Base-by-base conservation (phyloP, 2,888 invertebrate genomes). In the Galeopsomyia nigrocyanea region DNA sequence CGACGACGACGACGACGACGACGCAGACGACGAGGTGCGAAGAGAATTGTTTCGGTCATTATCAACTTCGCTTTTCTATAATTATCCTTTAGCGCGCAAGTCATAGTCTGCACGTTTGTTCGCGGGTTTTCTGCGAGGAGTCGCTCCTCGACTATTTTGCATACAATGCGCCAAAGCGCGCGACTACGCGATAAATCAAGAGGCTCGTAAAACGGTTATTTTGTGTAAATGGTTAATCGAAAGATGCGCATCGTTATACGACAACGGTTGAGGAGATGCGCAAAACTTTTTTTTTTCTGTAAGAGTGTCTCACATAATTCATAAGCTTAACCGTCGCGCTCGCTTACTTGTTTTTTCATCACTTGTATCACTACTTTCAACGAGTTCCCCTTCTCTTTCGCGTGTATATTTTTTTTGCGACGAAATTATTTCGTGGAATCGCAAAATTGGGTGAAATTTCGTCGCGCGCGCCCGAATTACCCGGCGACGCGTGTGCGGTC, bases 21-120 rank as follows among this genome's bases (percentile, higher is more conserved):
- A 31, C 57, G 60, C 65, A 74, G 78, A 79, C 76, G 77, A 86
- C 86, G 86, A 86, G 86, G 86, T 86, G 86, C 84, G 85, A 86
- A 86, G 86, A 85, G 85, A 86, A 80, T 39, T 76, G 39, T 39
- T 26, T 39, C 39, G 39, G 39, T 39, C 39, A 39, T 39, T 39
- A 39, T 39, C 39, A 39, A 39, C 39, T 7, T 39, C 39, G 39
- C 39, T 39, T 26, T 39, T 39, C 39, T 39, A 39, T 39, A 39
- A 39, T 39, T 39, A 39, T 26, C 39, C 39, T 39, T 39, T 39
- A 10, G 39, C 78, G 77, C 77, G 79, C 76, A 78, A 26, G 26
- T 26, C 26, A 26, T 26, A 26, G 3, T 26, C n/a, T 7, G 31
- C 39, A 39, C 39, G 39, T 39, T 39, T 39, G 39, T 39, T 39